Base-by-base conservation (phyloP, 2,888 invertebrate species). In the Argyresthia albistria region DNA sequence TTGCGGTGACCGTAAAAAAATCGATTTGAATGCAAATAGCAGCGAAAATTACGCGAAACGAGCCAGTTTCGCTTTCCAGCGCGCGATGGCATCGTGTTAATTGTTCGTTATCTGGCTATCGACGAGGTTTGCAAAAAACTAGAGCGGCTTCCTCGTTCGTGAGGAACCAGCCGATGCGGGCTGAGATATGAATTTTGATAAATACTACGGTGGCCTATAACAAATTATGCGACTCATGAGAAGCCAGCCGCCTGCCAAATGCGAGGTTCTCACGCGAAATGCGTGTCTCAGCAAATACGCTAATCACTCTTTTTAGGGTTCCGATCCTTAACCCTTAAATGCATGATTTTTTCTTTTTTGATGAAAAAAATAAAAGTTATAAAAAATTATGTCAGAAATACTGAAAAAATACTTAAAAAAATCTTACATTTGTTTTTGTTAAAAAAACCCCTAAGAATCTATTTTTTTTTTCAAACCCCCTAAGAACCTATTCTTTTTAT, bases 11-110 rank as follows among this genome's bases (percentile, higher is more conserved):
- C 58, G 65, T 64, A 66, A 71, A 79, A 80, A 80, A 77, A 58
- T 64, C 68, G 76, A 80, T 80, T 80, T 75, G 67, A 56, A 83
- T 83, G 80, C 77, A 80, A 82, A 84, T 81, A 70, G 64, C 67
- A 54, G 59, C 66, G 62, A 76, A 80, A 82, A 76, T 80, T 77
- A 60, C 71, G 56, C 64, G 65, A 67, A 76, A 69, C 60, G 61
- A 61, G 61, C 75, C 25, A 51, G 43, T 76, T 76, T 77, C 71
- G 66, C 69, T 78, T 78, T 78, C 69, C 62, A 73, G 64, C 65
- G 66, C 57, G 60, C 67, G 80, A 79, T 80, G 61, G 58, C 57
- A 79, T 80, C 78, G 58, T 56, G 56, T 52, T 75, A 76, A 78
- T 81, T 77, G 73, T 74, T 58, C 60, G 63, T 53, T 77, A 74